Base-by-base conservation (phyloP, 2,113 vertebrate genomes). In the Sander vitreus region DNA sequence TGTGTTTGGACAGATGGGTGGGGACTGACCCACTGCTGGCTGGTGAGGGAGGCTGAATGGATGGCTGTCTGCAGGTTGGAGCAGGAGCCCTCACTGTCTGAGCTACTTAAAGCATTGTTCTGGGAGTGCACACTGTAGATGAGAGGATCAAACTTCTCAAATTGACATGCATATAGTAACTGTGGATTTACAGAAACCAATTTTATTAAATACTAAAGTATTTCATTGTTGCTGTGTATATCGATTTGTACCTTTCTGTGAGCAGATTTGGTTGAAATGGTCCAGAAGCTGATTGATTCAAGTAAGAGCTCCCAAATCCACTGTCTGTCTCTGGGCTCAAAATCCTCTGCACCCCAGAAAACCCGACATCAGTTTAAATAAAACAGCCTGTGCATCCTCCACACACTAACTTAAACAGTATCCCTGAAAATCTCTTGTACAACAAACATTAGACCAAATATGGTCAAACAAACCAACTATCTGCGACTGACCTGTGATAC, bases 291-390 rank as follows among this genome's bases (percentile, higher is more conserved):
- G 84, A 93, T 5, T 87, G 92, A 78, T 86, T 92, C 85, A 89
- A 88, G 79, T 91, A 84, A 48, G 93, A 94, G 43, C 90, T 90
- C 58, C 93, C 93, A 81, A 92, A 88, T 13, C 93, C 90, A 9
- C 95, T 91, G 83, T 95, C 94, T 62, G 92, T 93, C 75, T 95
- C 93, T 6, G 90, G 87, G 76, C 88, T 93, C 51, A 88, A 87
- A 45, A 90, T 84, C 68, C 82, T 91, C 95, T 96, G 91, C 67
- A 86, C n/a, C 25, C 23, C 45, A 78, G 14, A 60, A 76, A 68
- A 76, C 68, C 79, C 18, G 76, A 73, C 39, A 30, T 53, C 9
- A 0, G 3, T 0, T 27, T 8, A 39, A 75, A 62, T 48, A n/a
- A 15, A 48, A 18, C 12, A 43, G 15, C 39, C 18, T 36, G 8